Evolutionary conservation across 92 coral and sea anemone genomes (phyloP).

Genomic region (Isaurus tuberculatus): DNA sequence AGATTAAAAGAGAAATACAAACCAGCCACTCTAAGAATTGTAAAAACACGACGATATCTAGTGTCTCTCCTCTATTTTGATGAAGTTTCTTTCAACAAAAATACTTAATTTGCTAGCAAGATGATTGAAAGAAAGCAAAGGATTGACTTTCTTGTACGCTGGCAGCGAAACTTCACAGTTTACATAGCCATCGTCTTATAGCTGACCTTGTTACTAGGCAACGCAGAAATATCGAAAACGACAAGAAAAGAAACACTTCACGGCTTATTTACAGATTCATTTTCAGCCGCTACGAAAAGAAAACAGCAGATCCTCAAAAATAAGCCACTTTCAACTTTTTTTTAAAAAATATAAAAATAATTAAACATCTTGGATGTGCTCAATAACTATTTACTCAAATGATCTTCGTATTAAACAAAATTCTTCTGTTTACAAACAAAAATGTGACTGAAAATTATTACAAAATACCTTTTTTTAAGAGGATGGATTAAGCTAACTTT

Average conservation of each 20-base stretch:
- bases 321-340: no score
- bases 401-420: no score
- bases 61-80: not conserved
- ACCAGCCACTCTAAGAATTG: not conserved
- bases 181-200: constrained; percentile 10
- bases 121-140: constrained; percentile 6
- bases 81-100: not conserved
- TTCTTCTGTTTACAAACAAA: no score
- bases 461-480: no score
- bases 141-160: constrained; percentile 4
- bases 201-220: constrained; percentile 24
- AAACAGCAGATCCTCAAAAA: no score
- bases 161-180: not conserved
- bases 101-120: not conserved
- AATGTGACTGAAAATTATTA: no score
- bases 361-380: no score
- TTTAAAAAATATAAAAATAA: no score
- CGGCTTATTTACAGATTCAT: no score
- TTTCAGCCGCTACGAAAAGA: no score
- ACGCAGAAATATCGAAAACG: constrained; percentile 28
- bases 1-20: not conserved
- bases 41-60: not conserved
- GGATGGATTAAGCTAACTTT: no score
- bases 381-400: no score
- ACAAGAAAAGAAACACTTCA: constrained; percentile 10